phyloP scores from a whole-genome alignment of 2,797 vertebrate genomes.

The Falco novaeseelandiae region DNA sequence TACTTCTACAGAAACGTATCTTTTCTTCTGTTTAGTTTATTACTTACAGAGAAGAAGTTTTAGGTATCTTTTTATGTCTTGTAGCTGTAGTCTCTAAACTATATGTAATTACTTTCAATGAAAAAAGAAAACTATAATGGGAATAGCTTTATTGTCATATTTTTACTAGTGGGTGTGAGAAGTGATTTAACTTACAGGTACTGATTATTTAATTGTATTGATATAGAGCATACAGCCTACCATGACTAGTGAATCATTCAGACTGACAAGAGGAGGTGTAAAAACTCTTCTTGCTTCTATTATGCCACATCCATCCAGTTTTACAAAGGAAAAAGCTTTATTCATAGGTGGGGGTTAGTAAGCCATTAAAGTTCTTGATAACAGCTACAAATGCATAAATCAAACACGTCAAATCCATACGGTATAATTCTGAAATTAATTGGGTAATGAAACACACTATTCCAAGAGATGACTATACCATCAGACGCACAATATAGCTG shows the following conservation, averaged over 20 bases:
- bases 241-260: slow-evolving; percentile 75
- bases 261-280: slow-evolving; percentile 79
- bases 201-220: slow-evolving; percentile 83
- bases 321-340: slow-evolving; percentile 66
- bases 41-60: slow-evolving; percentile 68
- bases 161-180: slow-evolving; percentile 79
- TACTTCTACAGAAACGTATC: slow-evolving; percentile 45
- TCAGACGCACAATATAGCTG: slow-evolving; percentile 25
- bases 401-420: slow-evolving; percentile 39
- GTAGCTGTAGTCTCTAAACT: slow-evolving; percentile 71
- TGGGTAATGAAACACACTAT: slow-evolving; percentile 43
- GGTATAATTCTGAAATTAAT: slow-evolving; percentile 67
- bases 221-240: slow-evolving; percentile 75
- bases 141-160: slow-evolving; percentile 81
- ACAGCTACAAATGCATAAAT: slow-evolving; percentile 57
- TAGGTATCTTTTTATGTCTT: slow-evolving; percentile 65
- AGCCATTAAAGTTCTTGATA: slow-evolving; percentile 58
- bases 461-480: slow-evolving; percentile 7
- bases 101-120: slow-evolving; percentile 74
- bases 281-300: slow-evolving; percentile 67
- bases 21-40: slow-evolving; percentile 58
- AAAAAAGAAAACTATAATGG: slow-evolving; percentile 67
- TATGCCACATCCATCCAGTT: slow-evolving; percentile 55
- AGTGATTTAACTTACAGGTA: slow-evolving; percentile 82
- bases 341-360: slow-evolving; percentile 41